These are phyloP conservation scores for Trachelus stipa DNA, from an alignment of 2,888 invertebrate species.

Conservation along the genomic window DNA sequence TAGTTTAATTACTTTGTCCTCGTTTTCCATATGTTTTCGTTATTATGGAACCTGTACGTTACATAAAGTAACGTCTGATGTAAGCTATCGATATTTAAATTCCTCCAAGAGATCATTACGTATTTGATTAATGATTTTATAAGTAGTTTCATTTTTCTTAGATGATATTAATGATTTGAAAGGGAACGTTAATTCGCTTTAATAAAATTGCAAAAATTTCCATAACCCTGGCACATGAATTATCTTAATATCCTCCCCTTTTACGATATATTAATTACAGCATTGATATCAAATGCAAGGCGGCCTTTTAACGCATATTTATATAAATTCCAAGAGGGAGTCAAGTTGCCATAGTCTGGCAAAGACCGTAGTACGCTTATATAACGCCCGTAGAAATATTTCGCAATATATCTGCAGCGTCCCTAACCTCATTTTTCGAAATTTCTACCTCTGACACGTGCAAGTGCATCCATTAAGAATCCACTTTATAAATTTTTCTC, in stretches of 20 bases:
- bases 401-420: neutral
- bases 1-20: neutral
- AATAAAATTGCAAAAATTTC: neutral
- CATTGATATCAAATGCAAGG: neutral
- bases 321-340: neutral
- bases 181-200: neutral
- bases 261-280: neutral
- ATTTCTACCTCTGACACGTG: neutral
- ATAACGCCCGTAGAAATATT: neutral
- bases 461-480: neutral
- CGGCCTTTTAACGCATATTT: neutral
- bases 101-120: neutral
- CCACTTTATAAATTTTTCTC: no score
- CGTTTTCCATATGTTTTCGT: neutral
- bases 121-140: neutral
- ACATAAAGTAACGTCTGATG: neutral
- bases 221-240: neutral
- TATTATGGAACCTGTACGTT: neutral
- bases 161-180: neutral
- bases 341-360: neutral
- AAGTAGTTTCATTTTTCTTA: neutral
- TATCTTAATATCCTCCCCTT: neutral
- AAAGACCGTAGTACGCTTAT: neutral
- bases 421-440: neutral
- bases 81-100: neutral